Evolutionary conservation across 2,797 vertebrate species (phyloP).

Genomic region (Tamandua tetradactyla): DNA sequence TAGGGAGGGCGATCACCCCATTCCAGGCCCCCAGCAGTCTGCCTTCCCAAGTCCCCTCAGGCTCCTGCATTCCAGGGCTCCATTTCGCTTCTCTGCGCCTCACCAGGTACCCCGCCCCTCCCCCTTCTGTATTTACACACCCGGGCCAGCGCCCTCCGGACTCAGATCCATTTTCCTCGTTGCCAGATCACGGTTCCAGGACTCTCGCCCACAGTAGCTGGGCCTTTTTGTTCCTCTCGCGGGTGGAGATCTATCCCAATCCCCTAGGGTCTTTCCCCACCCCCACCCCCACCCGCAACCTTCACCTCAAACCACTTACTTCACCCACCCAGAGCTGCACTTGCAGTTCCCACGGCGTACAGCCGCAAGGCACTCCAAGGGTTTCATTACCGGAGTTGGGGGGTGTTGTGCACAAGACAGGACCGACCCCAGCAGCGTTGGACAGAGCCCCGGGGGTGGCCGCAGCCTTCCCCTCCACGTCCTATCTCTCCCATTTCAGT

Average conservation of each 20-base stretch:
- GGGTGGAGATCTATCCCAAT: background rate
- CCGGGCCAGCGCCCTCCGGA: background rate
- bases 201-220: background rate
- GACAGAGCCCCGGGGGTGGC: background rate
- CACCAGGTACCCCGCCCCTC: constrained; percentile 57
- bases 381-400: constrained; percentile 39
- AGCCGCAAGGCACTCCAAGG: constrained; percentile 52
- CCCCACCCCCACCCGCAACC: background rate
- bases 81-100: background rate
- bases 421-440: background rate
- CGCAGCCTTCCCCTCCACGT: background rate
- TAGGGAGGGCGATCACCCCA: constrained; percentile 1
- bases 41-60: background rate
- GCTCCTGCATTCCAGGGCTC: background rate
- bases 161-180: constrained; percentile 1
- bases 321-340: constrained; percentile 62
- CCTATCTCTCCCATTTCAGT: constrained; percentile 4
- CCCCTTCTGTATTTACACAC: constrained; percentile 53
- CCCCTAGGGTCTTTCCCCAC: background rate
- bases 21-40: constrained; percentile 6
- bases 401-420: background rate
- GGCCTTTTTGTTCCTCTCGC: background rate
- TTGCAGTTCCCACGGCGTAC: constrained; percentile 31
- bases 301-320: constrained; percentile 50
- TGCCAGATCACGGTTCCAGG: background rate